Percentiles rank a stretch among this genome's conserved stretches.
phyloP scores from a whole-genome alignment of 2,888 invertebrate genomes.

The Epiblema foenella region DNA sequence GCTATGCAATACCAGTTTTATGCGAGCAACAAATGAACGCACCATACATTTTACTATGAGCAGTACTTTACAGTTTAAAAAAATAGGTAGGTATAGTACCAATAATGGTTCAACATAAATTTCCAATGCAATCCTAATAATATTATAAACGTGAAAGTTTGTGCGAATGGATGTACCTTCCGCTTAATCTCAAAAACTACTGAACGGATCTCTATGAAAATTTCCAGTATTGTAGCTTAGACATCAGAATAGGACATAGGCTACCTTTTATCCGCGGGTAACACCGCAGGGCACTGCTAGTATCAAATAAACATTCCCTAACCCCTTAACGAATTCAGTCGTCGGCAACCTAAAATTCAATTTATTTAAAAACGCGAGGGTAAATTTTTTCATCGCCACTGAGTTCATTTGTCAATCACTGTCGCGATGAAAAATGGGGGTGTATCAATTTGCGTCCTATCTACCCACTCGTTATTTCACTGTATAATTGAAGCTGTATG shows the following conservation, averaged over 20 bases:
- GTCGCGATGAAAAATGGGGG: slow-evolving; percentile 48
- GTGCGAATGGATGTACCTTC: too few relatives aligned
- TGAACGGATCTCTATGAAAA: too few relatives aligned
- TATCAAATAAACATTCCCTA: slow-evolving; percentile 5
- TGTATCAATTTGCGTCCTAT: slow-evolving; percentile 40
- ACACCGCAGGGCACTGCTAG: too few relatives aligned
- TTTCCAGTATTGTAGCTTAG: too few relatives aligned
- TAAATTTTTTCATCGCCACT: slow-evolving; percentile 40
- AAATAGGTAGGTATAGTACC: not conserved
- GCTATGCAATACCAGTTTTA: too few relatives aligned
- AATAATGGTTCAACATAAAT: not conserved
- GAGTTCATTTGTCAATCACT: slow-evolving; percentile 55
- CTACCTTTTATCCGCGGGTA: too few relatives aligned
- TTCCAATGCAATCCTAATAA: not conserved
- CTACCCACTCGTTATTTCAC: slow-evolving; percentile 19
- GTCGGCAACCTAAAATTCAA: slow-evolving; percentile 15
- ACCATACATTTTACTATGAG: too few relatives aligned
- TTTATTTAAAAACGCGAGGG: slow-evolving; percentile 28
- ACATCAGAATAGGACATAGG: too few relatives aligned
- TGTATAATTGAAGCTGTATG: slow-evolving; percentile 22
- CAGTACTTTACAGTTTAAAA: too few relatives aligned
- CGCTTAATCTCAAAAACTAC: too few relatives aligned
- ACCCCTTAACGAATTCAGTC: slow-evolving; percentile 12
- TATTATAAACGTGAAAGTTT: too few relatives aligned
- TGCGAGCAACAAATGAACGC: too few relatives aligned